Percentiles rank a stretch among this genome's conserved stretches.
Evolutionary conservation across 2,113 vertebrate species (phyloP).

Genomic region (Tragelaphus strepsiceros): DNA sequence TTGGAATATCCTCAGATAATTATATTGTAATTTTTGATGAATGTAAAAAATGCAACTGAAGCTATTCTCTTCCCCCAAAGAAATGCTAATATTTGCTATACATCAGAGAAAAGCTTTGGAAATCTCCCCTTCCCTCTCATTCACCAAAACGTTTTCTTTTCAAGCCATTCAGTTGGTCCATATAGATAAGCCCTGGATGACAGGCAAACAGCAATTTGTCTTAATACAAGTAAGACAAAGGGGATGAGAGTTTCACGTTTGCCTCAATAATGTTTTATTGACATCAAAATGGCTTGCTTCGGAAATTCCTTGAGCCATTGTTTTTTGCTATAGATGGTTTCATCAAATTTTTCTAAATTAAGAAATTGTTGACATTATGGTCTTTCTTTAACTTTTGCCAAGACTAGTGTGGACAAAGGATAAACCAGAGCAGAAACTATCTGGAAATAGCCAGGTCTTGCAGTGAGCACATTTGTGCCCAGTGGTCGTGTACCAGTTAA

Average conservation of each 20-base stretch:
- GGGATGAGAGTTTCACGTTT: neutral
- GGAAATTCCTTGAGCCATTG: neutral
- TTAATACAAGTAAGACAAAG: neutral
- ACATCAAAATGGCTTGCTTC: neutral
- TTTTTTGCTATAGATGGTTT: neutral
- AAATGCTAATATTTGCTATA: neutral
- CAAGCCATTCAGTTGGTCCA: neutral
- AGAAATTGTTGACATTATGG: neutral
- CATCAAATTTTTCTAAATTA: neutral
- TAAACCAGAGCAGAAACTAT: neutral
- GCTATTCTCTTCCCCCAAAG: neutral
- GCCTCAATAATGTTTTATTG: neutral
- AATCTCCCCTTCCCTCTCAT: neutral
- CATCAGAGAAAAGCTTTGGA: neutral
- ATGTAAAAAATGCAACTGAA: neutral
- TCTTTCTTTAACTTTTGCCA: neutral
- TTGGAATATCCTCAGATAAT: neutral
- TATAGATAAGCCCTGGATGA: neutral
- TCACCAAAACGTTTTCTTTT: neutral
- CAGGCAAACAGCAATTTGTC: neutral
- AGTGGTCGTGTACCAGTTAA: rapidly evolving
- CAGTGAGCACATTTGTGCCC: neutral
- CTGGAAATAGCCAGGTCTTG: rapidly evolving
- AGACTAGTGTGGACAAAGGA: neutral
- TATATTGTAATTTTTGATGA: neutral